phyloP scores from a whole-genome alignment of 1,140 invertebrate genomes.

The Drosophila persimilis region DNA sequence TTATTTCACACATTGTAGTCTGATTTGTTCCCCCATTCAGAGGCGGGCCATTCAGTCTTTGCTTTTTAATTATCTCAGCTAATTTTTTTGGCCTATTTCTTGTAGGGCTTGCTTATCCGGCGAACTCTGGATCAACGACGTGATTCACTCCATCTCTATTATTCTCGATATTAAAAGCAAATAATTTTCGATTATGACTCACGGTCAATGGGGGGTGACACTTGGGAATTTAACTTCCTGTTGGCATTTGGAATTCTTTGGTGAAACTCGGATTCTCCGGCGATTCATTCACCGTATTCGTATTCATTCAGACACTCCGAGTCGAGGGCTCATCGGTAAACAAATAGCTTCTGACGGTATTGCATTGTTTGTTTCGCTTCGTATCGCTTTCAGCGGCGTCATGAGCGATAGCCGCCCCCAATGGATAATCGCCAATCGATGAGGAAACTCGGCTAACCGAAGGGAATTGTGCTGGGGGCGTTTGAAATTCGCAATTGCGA shows the following conservation, averaged over 20 bases:
- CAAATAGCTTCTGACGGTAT: constrained; percentile 21
- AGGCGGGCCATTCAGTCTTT: constrained; percentile 1
- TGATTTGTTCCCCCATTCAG: constrained; percentile 25
- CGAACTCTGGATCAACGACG: neutral
- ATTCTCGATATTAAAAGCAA: neutral
- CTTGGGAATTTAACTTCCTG: constrained; percentile 18
- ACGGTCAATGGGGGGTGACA: neutral
- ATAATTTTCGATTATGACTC: constrained; percentile 19
- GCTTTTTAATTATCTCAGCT: constrained; percentile 54
- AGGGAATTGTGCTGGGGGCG: neutral
- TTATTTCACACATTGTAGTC: constrained; percentile 52
- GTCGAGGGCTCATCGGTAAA: constrained; percentile 8
- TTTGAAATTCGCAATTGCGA: constrained; percentile 24
- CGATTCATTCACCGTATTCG: neutral
- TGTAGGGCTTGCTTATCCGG: neutral
- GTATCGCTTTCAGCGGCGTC: constrained; percentile 8
- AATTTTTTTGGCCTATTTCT: constrained; percentile 47
- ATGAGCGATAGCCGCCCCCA: constrained; percentile 12
- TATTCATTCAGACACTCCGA: neutral
- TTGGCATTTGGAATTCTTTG: neutral
- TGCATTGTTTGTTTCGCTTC: constrained; percentile 1
- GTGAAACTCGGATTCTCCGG: no score
- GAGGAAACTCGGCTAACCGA: constrained; percentile 11
- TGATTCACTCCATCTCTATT: constrained; percentile 18
- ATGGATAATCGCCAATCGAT: constrained; percentile 17